Evolutionary conservation across 2,888 invertebrate genomes (phyloP).

Genomic region (Orthonevra nobilis): DNA sequence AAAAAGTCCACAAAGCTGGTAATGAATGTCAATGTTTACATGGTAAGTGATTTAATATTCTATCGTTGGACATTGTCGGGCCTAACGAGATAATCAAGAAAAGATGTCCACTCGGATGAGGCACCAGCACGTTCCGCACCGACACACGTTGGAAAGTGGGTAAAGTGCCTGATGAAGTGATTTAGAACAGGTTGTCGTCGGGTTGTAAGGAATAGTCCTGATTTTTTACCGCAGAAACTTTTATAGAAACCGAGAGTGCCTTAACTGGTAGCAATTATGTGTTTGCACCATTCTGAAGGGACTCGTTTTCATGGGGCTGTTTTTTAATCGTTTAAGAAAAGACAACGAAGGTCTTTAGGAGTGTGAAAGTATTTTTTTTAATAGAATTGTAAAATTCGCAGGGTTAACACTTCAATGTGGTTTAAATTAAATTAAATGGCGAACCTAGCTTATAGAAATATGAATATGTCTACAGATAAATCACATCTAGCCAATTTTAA

Average conservation of each 20-base stretch:
- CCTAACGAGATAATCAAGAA: conserved; percentile 70
- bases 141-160: conserved; percentile 49
- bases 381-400: no score
- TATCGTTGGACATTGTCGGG: conserved; percentile 66
- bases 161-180: conserved; percentile 58
- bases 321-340: no score
- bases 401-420: no score
- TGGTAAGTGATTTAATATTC: conserved; percentile 71
- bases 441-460: no score
- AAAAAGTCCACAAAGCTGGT: conserved; percentile 66
- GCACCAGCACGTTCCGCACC: conserved; percentile 5
- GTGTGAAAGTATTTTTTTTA: no score
- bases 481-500: no score
- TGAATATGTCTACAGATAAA: no score
- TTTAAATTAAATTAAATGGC: no score
- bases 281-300: no score
- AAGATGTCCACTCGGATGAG: conserved; percentile 27
- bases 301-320: no score
- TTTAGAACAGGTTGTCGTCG: conserved; percentile 43
- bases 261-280: conserved; percentile 52
- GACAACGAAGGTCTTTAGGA: no score
- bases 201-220: conserved; percentile 39
- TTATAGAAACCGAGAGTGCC: conserved; percentile 55
- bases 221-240: conserved; percentile 14
- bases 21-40: conserved; percentile 72